phyloP scores from a whole-genome alignment of 2,888 invertebrate genomes.

The Calephelis perditalis region DNA sequence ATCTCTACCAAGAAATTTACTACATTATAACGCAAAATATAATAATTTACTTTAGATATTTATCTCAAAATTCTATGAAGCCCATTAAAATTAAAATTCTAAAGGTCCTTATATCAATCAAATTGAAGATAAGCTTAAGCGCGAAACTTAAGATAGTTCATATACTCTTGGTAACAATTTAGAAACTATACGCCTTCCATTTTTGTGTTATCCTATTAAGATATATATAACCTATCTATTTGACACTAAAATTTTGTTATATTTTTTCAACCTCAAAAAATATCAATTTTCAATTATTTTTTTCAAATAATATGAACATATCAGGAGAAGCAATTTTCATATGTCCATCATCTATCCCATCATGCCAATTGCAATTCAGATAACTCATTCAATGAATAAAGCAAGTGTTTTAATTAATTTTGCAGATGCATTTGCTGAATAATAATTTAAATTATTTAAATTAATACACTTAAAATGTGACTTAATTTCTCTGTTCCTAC shows the following conservation, averaged over 20 bases:
- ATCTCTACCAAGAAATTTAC: too few relatives aligned
- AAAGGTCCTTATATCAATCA: not conserved
- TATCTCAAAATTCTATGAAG: slow-evolving; percentile 1
- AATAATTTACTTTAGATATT: not conserved
- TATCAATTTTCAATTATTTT: not conserved
- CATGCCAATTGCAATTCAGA: too few relatives aligned
- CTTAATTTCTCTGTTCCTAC: too few relatives aligned
- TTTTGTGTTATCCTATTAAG: slow-evolving; percentile 4
- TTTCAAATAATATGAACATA: too few relatives aligned
- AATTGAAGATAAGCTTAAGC: slow-evolving; percentile 1
- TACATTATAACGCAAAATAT: not conserved
- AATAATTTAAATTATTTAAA: too few relatives aligned
- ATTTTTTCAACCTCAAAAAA: slow-evolving; percentile 6
- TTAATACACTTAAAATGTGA: too few relatives aligned
- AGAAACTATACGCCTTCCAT: slow-evolving; percentile 12
- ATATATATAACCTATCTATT: slow-evolving; percentile 5
- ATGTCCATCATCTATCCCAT: too few relatives aligned
- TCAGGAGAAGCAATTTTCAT: too few relatives aligned
- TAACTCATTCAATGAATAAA: too few relatives aligned
- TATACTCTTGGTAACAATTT: slow-evolving; percentile 8
- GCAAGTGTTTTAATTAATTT: too few relatives aligned
- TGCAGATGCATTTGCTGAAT: too few relatives aligned
- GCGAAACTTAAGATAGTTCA: slow-evolving; percentile 2
- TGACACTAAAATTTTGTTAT: not conserved
- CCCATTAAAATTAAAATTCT: not conserved